phyloP scores from a whole-genome alignment of 2,888 invertebrate species.

The Morinoia aosen region DNA sequence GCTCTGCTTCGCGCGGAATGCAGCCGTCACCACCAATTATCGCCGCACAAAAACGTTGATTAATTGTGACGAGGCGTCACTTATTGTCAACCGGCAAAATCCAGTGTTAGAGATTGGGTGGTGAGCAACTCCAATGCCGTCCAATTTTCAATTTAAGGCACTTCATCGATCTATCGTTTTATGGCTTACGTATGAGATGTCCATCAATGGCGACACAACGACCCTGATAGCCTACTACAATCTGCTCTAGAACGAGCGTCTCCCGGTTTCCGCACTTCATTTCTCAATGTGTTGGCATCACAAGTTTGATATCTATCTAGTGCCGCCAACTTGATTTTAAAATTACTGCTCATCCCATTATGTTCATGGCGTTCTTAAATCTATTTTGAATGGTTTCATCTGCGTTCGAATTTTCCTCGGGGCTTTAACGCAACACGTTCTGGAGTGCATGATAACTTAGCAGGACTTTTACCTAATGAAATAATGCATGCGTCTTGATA shows the following conservation, averaged over 20 bases:
- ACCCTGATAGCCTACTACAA: background rate
- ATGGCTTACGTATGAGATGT: background rate
- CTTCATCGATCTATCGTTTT: background rate
- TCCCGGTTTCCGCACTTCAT: background rate
- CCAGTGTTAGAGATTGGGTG: conserved; percentile 24
- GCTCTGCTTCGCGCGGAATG: conserved; percentile 26
- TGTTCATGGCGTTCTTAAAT: background rate
- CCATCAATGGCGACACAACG: background rate
- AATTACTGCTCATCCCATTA: background rate
- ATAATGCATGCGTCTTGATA: background rate
- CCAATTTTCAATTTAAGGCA: background rate
- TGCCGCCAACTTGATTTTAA: background rate
- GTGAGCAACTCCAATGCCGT: background rate
- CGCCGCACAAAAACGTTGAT: conserved; percentile 33
- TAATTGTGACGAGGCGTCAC: conserved; percentile 45
- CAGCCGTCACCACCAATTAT: conserved; percentile 43
- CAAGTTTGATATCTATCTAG: background rate
- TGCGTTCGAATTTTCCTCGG: background rate
- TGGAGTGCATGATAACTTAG: background rate
- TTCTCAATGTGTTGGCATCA: background rate
- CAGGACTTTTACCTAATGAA: background rate
- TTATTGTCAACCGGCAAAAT: conserved; percentile 43
- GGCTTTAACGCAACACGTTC: background rate
- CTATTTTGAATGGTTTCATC: background rate
- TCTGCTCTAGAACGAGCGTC: background rate